These are phyloP conservation scores for Corydoras sp. DNA, from an alignment of 2,113 vertebrate species.

Conservation along the genomic window DNA sequence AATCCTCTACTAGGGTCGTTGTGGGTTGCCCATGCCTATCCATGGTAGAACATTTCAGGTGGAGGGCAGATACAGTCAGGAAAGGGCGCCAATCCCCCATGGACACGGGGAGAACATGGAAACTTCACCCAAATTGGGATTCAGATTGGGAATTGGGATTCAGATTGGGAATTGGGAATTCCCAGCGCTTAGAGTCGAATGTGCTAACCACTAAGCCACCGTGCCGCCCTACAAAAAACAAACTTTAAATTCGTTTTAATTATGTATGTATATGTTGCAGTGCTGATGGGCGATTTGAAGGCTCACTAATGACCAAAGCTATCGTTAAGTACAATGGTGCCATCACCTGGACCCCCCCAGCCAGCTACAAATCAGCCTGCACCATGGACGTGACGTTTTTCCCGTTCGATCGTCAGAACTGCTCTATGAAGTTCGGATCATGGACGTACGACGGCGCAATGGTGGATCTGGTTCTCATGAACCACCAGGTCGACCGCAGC, in stretches of 20 bases:
- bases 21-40: too few species aligned
- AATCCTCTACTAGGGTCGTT: too few species aligned
- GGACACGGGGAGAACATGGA: too few species aligned
- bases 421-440: slow-evolving; percentile 96
- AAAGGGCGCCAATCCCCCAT: too few species aligned
- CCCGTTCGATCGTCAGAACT: slow-evolving; percentile 95
- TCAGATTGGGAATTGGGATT: too few species aligned
- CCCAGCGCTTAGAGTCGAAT: too few species aligned
- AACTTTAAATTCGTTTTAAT: neutral
- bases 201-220: too few species aligned
- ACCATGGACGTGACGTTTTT: slow-evolving; percentile 95
- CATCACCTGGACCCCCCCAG: slow-evolving; percentile 86
- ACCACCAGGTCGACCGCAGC: slow-evolving; percentile 86
- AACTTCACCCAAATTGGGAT: too few species aligned
- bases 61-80: too few species aligned
- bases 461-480: slow-evolving; percentile 85
- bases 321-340: slow-evolving; percentile 79
- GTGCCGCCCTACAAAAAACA: too few species aligned
- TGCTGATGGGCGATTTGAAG: slow-evolving; percentile 92
- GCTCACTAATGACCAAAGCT: slow-evolving; percentile 93
- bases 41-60: too few species aligned
- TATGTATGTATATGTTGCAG: slow-evolving; percentile 50
- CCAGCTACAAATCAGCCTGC: slow-evolving; percentile 94
- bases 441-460: slow-evolving; percentile 93
- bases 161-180: too few species aligned